Conservation (phyloP, 2,797 vertebrate genomes). For the Neosalanx taihuensis region DNA sequence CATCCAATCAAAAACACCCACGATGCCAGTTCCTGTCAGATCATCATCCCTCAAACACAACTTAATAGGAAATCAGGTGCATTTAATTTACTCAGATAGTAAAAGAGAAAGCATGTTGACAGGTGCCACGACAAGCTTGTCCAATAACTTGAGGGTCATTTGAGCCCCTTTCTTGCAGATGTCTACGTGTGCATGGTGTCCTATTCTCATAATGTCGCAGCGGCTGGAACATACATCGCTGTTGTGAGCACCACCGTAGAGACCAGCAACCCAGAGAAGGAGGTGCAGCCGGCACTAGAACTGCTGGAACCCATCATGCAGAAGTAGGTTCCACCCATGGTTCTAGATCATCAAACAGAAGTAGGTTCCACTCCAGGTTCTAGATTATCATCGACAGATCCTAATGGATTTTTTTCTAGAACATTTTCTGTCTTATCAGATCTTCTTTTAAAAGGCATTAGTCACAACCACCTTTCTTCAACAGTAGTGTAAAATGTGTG, state of each 20-base stretch:
- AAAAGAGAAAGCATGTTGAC: not conserved
- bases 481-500: no score
- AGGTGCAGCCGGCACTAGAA: slow-evolving; percentile 70
- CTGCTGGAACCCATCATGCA: slow-evolving; percentile 75
- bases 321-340: slow-evolving; percentile 57
- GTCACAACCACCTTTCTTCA: no score
- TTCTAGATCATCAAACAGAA: no score
- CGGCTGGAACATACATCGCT: slow-evolving; percentile 74
- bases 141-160: not conserved
- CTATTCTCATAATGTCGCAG: slow-evolving; percentile 67
- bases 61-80: slow-evolving; percentile 75
- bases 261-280: slow-evolving; percentile 73
- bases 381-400: no score
- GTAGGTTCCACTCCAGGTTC: no score
- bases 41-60: slow-evolving; percentile 76
- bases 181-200: slow-evolving; percentile 76
- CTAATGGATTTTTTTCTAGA: no score
- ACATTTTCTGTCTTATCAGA: no score
- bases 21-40: slow-evolving; percentile 74
- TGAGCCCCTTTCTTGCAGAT: slow-evolving; percentile 53
- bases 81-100: no score
- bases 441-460: no score
- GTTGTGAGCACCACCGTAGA: slow-evolving; percentile 73
- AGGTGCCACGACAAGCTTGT: not conserved
- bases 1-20: slow-evolving; percentile 78